Percentiles rank a stretch among this genome's conserved stretches.
Evolutionary conservation across 2,888 invertebrate genomes (phyloP).

Genomic region (Eilema depressum): DNA sequence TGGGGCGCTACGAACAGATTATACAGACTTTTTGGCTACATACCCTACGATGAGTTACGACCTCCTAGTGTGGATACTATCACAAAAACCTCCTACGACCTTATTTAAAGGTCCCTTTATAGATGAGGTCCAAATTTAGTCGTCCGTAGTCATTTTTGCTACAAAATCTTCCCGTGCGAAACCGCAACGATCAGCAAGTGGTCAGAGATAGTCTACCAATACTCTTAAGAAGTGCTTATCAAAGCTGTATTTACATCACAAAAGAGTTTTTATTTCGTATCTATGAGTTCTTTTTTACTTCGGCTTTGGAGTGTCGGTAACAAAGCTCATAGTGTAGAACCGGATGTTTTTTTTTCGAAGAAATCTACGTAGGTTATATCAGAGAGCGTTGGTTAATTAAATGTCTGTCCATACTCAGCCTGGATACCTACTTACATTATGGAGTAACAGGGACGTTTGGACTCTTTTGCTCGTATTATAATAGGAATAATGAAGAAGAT

Average conservation of each 20-base stretch:
- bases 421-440: not conserved
- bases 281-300: not conserved
- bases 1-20: too few species aligned
- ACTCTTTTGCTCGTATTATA: not conserved
- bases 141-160: too few species aligned
- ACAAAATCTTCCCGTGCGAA: not conserved
- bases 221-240: conserved; percentile 5
- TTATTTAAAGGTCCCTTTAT: too few species aligned
- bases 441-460: not conserved
- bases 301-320: not conserved
- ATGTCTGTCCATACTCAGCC: not conserved
- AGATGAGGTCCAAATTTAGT: too few species aligned
- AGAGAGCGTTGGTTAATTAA: not conserved
- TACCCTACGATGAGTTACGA: too few species aligned
- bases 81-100: too few species aligned
- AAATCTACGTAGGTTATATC: not conserved
- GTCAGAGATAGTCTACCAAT: not conserved
- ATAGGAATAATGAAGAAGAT: not conserved
- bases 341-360: not conserved
- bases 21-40: too few species aligned
- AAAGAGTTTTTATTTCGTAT: conserved; percentile 7
- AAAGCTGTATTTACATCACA: conserved; percentile 5
- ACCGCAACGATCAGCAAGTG: not conserved
- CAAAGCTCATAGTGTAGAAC: not conserved
- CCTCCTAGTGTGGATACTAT: too few species aligned